These are phyloP conservation scores for Oreochromis aureus DNA, from an alignment of 2,113 vertebrate species.

Conservation along the genomic window DNA sequence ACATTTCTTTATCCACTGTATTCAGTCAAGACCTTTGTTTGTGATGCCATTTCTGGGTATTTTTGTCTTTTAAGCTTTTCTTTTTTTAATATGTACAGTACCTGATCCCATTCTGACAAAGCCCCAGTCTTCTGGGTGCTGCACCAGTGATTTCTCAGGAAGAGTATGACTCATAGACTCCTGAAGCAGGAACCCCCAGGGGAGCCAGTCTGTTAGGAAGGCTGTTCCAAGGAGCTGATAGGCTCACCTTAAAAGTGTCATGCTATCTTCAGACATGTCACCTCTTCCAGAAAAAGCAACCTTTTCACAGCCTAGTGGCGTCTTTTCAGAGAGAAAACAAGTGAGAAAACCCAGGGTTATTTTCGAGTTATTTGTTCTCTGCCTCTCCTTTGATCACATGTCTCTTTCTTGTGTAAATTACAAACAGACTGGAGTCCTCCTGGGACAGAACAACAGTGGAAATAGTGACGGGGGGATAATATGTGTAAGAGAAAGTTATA, in stretches of 20 bases:
- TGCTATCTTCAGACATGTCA: constrained; percentile 47
- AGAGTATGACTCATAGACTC: constrained; percentile 48
- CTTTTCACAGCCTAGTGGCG: background rate
- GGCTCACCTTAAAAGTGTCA: constrained; percentile 56
- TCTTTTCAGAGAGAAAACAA: background rate
- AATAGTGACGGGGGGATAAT: background rate
- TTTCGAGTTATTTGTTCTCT: constrained; percentile 23
- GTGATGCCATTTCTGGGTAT: background rate
- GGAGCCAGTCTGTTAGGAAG: constrained; percentile 55
- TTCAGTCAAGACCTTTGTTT: background rate
- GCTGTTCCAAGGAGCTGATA: constrained; percentile 49
- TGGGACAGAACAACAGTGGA: background rate
- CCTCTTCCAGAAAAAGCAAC: constrained; percentile 19
- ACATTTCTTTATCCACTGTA: background rate
- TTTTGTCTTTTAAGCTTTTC: background rate
- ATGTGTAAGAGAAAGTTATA: background rate
- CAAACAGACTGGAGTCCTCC: constrained; percentile 5
- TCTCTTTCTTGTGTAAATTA: constrained; percentile 55
- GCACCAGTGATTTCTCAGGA: constrained; percentile 23
- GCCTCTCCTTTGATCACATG: constrained; percentile 37
- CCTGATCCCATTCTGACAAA: background rate
- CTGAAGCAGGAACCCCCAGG: constrained; percentile 19
- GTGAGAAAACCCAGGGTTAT: constrained; percentile 37
- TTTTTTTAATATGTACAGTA: background rate
- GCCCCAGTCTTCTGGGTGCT: background rate